phyloP scores from a whole-genome alignment of 2,888 invertebrate genomes.

The Drosophila meridiana region DNA sequence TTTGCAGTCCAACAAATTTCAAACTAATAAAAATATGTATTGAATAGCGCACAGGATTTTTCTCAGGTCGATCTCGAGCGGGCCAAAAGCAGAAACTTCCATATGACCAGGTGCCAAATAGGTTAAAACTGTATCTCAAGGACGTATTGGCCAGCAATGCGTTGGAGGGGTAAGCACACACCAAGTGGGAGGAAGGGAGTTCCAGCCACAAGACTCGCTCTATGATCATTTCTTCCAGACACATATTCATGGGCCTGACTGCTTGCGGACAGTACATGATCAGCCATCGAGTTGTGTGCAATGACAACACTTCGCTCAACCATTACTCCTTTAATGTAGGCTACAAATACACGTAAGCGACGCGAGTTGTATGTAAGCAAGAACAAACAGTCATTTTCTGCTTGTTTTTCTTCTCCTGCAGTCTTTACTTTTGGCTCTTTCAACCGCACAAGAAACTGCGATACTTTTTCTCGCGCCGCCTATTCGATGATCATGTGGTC shows the following conservation, averaged over 20 bases:
- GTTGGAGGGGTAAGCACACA: constrained; percentile 84
- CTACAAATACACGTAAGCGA: constrained; percentile 88
- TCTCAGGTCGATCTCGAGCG: constrained; percentile 85
- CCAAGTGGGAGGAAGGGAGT: not conserved
- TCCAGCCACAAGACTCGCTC: not conserved
- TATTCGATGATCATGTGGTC: constrained; percentile 88
- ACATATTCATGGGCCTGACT: constrained; percentile 97
- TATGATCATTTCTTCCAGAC: constrained; percentile 86
- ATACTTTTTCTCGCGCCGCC: constrained; percentile 86
- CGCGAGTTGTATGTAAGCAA: not conserved
- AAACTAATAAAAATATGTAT: not conserved
- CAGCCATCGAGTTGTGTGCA: constrained; percentile 90
- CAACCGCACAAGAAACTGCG: constrained; percentile 84
- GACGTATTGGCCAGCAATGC: constrained; percentile 87
- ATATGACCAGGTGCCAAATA: constrained; percentile 86
- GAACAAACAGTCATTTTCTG: not conserved
- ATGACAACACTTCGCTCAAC: constrained; percentile 86
- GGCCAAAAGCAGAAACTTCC: constrained; percentile 85
- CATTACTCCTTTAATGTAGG: constrained; percentile 87
- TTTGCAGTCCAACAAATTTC: not conserved
- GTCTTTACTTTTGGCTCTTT: constrained; percentile 85
- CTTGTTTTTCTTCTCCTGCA: constrained; percentile 24
- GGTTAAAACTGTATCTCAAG: constrained; percentile 88
- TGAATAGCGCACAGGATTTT: constrained; percentile 86
- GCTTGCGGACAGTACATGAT: constrained; percentile 96